Base-by-base conservation (phyloP, 2,888 invertebrate genomes). In the Drosophila pullipes region DNA sequence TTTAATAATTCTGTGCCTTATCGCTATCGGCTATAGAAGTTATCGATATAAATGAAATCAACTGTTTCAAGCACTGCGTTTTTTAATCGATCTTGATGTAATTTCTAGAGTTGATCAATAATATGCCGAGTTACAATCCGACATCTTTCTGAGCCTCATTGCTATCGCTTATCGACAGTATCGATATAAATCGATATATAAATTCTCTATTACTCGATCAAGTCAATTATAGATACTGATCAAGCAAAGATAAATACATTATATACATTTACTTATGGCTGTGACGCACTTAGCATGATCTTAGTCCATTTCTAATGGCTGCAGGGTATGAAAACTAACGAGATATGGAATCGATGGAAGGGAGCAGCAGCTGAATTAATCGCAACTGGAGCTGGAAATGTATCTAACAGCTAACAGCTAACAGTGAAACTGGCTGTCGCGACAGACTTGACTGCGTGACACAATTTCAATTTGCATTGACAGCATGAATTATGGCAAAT, bases 391-490 rank as follows among this genome's bases (percentile, higher is more conserved):
- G 35, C 25, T 44, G 63, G 37, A 25, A 47, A 25, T 47, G 25
- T 47, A 41, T n/a, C 33, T 33, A 33, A 33, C 33, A 41, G 41
- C 11, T 13, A 57, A 33, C 22, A 47, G 47, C 11, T 9, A 58
- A 33, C 22, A 47, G 47, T 37, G 50, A 31, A 54, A 54, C 67
- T 49, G 47, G 37, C 52, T 37, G 63, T 44, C 73, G 35, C 65
- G 62, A 53, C 67, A 39, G 67, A 61, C 64, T 85, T 88, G 79
- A 74, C 82, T 88, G 90, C 82, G 85, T 90, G 90, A 88, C 90
- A 87, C 87, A 87, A 87, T 90, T 87, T 87, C 87, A 87, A 87
- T 90, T 87, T 88, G 87, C 85, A 87, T 87, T 90, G 89, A 88
- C 90, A 87, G 87, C 86, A 88, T 87, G 90, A 87, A 88, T 87